A percentile compares a stretch with the other conserved stretches of the same genome.
phyloP scores from a whole-genome alignment of 2,888 invertebrate species.

The Harpalus rubripes region DNA sequence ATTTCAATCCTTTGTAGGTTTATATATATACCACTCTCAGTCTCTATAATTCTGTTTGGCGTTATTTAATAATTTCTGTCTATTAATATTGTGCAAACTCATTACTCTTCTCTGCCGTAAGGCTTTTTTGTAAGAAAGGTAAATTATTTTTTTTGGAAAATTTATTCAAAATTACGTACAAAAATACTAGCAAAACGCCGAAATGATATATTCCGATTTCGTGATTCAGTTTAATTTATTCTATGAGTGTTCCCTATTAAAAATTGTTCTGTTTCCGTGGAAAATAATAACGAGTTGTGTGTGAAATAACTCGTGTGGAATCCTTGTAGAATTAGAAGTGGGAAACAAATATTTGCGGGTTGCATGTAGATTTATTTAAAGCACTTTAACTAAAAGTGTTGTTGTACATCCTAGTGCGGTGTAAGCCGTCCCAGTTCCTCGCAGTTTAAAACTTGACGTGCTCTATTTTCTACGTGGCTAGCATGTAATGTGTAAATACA shows the following conservation, averaged over 20 bases:
- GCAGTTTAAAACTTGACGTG: conserved; percentile 38
- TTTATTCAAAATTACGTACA: too few species aligned
- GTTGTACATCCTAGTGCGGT: conserved; percentile 32
- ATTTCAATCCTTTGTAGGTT: too few species aligned
- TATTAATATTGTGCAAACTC: too few species aligned
- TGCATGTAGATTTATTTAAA: conserved; percentile 39
- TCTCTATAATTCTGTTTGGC: too few species aligned
- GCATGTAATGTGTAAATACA: conserved; percentile 18
- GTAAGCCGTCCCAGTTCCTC: conserved; percentile 27
- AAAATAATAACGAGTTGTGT: conserved; percentile 12
- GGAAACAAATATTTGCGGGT: conserved; percentile 14
- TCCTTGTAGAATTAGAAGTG: conserved; percentile 14
- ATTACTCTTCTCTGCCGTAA: too few species aligned
- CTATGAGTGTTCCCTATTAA: neutral
- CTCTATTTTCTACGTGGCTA: conserved; percentile 26
- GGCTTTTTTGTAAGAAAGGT: too few species aligned
- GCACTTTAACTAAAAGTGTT: conserved; percentile 41
- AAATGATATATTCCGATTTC: neutral
- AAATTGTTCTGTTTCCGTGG: neutral
- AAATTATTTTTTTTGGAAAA: too few species aligned
- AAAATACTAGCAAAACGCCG: neutral
- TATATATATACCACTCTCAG: too few species aligned
- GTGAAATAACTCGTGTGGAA: conserved; percentile 2
- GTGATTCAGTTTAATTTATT: too few species aligned
- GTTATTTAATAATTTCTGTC: too few species aligned